Percentiles rank a stretch among this genome's conserved stretches.
phyloP scores from a whole-genome alignment of 2,888 invertebrate genomes.

The Mimachlamys varia region DNA sequence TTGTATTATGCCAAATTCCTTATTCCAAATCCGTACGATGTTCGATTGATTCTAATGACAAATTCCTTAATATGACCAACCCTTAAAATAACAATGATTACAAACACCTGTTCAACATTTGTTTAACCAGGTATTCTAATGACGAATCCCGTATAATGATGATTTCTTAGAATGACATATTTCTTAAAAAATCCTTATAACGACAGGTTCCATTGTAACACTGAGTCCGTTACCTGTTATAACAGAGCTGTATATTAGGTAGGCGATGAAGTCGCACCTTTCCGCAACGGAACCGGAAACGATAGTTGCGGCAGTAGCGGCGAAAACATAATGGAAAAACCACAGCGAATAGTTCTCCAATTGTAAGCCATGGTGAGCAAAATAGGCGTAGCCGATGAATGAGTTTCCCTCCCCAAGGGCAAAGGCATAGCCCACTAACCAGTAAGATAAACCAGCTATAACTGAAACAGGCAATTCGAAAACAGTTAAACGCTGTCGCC shows the following conservation, averaged over 20 bases:
- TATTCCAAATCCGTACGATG: too few species aligned
- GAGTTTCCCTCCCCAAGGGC: constrained; percentile 70
- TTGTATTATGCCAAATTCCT: too few species aligned
- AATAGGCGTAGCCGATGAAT: constrained; percentile 80
- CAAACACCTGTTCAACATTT: too few species aligned
- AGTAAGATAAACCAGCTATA: constrained; percentile 67
- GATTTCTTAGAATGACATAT: too few species aligned
- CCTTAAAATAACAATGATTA: too few species aligned
- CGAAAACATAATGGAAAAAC: constrained; percentile 84
- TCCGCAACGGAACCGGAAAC: constrained; percentile 84
- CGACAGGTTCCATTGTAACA: not conserved
- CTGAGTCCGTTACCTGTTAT: constrained; percentile 81
- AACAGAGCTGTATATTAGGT: constrained; percentile 83
- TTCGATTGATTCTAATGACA: too few species aligned
- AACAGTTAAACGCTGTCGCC: too few species aligned
- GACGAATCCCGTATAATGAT: too few species aligned
- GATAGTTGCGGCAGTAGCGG: constrained; percentile 84
- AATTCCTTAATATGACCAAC: too few species aligned
- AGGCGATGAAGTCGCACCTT: constrained; percentile 83
- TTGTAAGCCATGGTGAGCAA: constrained; percentile 63
- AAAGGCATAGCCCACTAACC: constrained; percentile 67
- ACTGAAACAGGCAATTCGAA: constrained; percentile 59
- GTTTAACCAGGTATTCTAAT: too few species aligned
- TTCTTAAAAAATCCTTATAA: too few species aligned
- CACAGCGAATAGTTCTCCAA: constrained; percentile 69